Evolutionary conservation across 2,888 invertebrate genomes (phyloP).

Genomic region (Drosophila planitibia): DNA sequence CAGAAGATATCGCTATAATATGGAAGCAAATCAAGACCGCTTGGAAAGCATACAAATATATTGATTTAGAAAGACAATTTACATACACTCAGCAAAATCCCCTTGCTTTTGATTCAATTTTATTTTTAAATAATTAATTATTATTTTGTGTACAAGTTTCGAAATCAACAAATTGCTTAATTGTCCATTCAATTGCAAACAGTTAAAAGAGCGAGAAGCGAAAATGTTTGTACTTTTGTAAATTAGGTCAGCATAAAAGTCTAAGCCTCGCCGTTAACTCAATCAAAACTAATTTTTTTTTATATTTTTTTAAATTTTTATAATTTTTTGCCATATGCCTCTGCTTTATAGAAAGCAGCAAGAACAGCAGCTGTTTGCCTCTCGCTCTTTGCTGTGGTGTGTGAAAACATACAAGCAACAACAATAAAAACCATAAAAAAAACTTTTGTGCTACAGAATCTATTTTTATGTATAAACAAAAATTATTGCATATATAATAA

Average conservation of each 20-base stretch:
- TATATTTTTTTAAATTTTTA: slow-evolving; percentile 2
- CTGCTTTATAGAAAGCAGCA: slow-evolving; percentile 3
- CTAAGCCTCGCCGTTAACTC: slow-evolving; percentile 34
- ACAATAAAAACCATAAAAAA: not conserved
- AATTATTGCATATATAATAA: slow-evolving; percentile 52
- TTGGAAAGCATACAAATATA: slow-evolving; percentile 9
- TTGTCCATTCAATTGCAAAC: slow-evolving; percentile 16
- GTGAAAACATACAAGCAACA: slow-evolving; percentile 13
- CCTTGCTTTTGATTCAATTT: slow-evolving; percentile 22
- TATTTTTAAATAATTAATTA: slow-evolving; percentile 2
- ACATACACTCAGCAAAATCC: slow-evolving; percentile 16
- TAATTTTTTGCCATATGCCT: slow-evolving; percentile 32
- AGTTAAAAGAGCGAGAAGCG: slow-evolving; percentile 24
- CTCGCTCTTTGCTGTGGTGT: slow-evolving; percentile 71
- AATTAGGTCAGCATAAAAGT: slow-evolving; percentile 20
- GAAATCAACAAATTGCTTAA: slow-evolving; percentile 8
- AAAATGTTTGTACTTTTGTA: slow-evolving; percentile 48
- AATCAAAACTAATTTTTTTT: not conserved
- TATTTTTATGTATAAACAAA: slow-evolving; percentile 63
- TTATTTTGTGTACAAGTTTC: slow-evolving; percentile 15
- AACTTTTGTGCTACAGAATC: slow-evolving; percentile 55
- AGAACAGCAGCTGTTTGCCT: slow-evolving; percentile 43
- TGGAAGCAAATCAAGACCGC: not conserved
- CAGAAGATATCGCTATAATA: slow-evolving; percentile 10
- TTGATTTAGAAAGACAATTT: slow-evolving; percentile 6